Conservation (phyloP, 2,797 vertebrate species). For the Columba guinea region DNA sequence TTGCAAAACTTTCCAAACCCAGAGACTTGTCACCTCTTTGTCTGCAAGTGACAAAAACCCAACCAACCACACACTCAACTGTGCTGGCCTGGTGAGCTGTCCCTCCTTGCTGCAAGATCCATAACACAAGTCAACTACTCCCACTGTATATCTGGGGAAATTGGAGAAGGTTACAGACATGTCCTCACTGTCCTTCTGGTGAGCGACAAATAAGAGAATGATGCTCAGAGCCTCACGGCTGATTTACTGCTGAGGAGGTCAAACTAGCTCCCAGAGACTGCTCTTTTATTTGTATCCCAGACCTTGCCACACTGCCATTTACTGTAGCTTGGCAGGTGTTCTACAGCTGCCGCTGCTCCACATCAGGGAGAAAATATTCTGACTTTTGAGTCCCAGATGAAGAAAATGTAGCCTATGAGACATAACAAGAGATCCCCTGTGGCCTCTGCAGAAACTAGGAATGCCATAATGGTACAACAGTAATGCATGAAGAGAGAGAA, state of each 20-base stretch:
- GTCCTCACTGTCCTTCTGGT: background rate
- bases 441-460: background rate
- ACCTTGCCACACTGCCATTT: background rate
- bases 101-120: background rate
- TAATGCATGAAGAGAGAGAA: background rate
- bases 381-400: background rate
- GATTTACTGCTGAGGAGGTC: background rate
- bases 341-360: conserved; percentile 37
- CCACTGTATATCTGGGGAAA: background rate
- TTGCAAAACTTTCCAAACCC: background rate
- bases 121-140: rapidly evolving
- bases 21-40: background rate
- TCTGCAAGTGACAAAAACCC: background rate
- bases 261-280: background rate
- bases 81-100: background rate
- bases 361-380: conserved; percentile 41
- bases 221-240: background rate
- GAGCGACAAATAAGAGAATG: background rate
- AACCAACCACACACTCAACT: background rate
- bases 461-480: background rate
- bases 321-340: conserved; percentile 8
- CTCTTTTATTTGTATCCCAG: background rate
- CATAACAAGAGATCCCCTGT: background rate
- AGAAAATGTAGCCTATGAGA: conserved; percentile 24
- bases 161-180: rapidly evolving